phyloP scores from a whole-genome alignment of 2,888 invertebrate species.

The Lydus trimaculatus region DNA sequence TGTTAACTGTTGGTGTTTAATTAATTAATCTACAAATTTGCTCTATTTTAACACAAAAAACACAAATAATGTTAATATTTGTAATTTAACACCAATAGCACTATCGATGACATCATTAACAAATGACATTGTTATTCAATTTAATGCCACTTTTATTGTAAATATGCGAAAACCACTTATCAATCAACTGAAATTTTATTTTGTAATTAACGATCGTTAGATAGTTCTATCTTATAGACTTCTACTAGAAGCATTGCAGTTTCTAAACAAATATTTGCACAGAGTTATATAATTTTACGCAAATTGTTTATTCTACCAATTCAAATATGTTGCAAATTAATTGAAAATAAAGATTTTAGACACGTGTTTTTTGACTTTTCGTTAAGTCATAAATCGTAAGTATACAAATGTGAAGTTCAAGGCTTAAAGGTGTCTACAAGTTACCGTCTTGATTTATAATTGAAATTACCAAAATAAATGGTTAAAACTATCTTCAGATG shows the following conservation, averaged over 20 bases:
- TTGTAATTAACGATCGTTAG: no score
- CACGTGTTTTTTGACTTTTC: background rate
- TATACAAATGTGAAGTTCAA: background rate
- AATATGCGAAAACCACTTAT: background rate
- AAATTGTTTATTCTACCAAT: background rate
- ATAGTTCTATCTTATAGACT: background rate
- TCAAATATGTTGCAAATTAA: background rate
- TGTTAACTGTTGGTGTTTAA: background rate
- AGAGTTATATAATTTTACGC: background rate
- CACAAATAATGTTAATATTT: slow-evolving; percentile 19
- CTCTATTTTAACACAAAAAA: background rate
- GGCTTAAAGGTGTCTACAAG: background rate
- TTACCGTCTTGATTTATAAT: no score
- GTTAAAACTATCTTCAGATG: no score
- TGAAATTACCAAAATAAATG: no score
- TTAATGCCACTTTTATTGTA: background rate
- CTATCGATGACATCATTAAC: slow-evolving; percentile 19
- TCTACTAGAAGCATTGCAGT: no score
- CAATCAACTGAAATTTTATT: background rate
- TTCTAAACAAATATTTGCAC: background rate
- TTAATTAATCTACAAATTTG: slow-evolving; percentile 11
- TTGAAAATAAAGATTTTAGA: background rate
- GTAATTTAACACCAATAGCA: slow-evolving; percentile 18
- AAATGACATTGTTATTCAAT: background rate
- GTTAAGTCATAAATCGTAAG: background rate